Evolutionary conservation across 2,888 invertebrate species (phyloP), one percentile per base, ranked within the genome.

Genomic region (Argynnis bischoffii): DNA sequence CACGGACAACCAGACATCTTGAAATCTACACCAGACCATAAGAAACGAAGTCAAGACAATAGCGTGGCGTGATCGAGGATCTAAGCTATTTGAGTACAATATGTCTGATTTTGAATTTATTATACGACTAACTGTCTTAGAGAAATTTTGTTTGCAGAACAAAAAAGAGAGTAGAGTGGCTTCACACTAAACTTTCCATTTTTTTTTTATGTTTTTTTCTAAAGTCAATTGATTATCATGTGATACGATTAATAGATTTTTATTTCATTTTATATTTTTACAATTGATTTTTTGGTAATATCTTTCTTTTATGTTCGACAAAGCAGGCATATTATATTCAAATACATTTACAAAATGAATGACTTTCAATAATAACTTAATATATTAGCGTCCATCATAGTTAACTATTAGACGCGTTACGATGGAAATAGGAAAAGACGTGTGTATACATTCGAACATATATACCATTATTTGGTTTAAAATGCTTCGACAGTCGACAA

Each of bases 21-120:
- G 54, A 97, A 97, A 82, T 97, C 97, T 15, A 97, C 97, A 3
- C 97, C 97, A 8, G 97, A 97, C 83, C 97, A 97, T 83, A 93
- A 93, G 82, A 93, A 93, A 64, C 72, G 92, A 3, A 84, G 76
- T 63, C 91, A 89, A 16, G 92, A 92, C 67, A 86, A 83, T 64
- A 87, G 89, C 3, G 88, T 90, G 56, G 91, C 92, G 91, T 92
- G 92, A 92, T 86, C 74, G 15, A 68, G 67, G 54, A 47, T 64
- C 41, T 61, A 69, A 59, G 48, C n/a, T 41, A 54, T 65, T 50
- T 60, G 53, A 75, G 67, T 64, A 50, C 60, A 60, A 66, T 53
- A 63, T 21, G 53, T 53, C 63, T 66, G 69, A 63, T 35, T 63
- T 11, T 41, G 3, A 5, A 21, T 21, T 46, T 57, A 18, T 21